Base-by-base conservation (phyloP, 2,797 vertebrate species). In the Spinus olivaceus region DNA sequence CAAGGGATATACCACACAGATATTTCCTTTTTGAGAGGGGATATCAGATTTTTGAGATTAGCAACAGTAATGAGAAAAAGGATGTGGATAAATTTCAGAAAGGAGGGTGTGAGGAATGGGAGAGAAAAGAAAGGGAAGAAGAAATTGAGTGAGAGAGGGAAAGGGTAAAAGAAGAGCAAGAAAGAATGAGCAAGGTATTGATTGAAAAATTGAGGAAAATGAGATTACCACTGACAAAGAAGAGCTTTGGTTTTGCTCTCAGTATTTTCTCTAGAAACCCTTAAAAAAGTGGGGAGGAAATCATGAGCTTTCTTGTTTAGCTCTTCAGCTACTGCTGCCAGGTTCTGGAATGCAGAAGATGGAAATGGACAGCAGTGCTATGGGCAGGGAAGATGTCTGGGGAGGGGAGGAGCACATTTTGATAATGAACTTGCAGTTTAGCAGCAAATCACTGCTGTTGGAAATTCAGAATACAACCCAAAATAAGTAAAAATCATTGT, bases 141-240 rank as follows among this genome's bases (percentile, higher is more conserved):
- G 27, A 35, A 35, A 50, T 3, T 4, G 10, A 10, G 41, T 41
- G 25, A 14, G 19, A 49, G 3, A 5, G 20, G 3, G 4, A 32
- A 21, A 27, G 14, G 2, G 5, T 4, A 8, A 11, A 24, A 30
- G 24, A 2, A 32, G 13, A 27, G 11, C 27, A 3, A 42, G 23
- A 35, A 25, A 57, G 10, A 37, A 59, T 13, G 17, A 35, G 5
- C 5, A 57, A 13, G 71, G 77, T 57, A 64, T 7, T 51, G 50
- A 25, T 33, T 23, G 76, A 92, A 85, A 92, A 92, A 27, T 2
- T 56, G 33, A 70, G 86, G 56, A 32, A 53, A 51, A 44, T 41
- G 64, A 96, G 77, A 82, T 78, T 72, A 90, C 33, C 41, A 59
- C 21, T 79, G 39, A 61, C 32, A 79, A 96, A 92, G 44, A 65